These are phyloP conservation scores for Calameuta pallipes DNA, from an alignment of 2,888 invertebrate species.

Conservation along the genomic window DNA sequence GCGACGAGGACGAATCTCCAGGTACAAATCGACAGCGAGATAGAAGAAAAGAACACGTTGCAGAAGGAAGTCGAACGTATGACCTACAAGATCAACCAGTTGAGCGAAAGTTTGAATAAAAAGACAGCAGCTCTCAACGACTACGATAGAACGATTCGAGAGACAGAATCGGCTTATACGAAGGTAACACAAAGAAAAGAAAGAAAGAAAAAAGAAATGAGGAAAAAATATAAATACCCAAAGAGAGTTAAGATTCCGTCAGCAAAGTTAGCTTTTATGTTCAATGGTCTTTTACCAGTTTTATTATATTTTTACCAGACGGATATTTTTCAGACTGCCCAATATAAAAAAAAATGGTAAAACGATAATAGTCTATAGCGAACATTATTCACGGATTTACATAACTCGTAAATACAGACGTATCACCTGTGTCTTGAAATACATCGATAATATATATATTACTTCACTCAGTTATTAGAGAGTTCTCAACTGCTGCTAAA, in stretches of 20 bases:
- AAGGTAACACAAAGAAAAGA: conserved; percentile 32
- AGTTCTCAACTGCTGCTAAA: conserved; percentile 52
- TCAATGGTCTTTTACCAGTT: neutral
- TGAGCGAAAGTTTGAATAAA: conserved; percentile 44
- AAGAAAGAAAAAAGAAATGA: neutral
- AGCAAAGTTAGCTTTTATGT: neutral
- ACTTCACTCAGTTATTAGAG: conserved; percentile 45
- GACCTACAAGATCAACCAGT: conserved; percentile 37
- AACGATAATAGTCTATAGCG: neutral
- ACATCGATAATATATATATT: neutral
- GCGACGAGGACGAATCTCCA: conserved; percentile 37
- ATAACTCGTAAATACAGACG: neutral
- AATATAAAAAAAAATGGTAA: neutral
- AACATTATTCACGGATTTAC: neutral
- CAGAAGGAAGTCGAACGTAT: conserved; percentile 47
- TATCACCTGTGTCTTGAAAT: neutral
- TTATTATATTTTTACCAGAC: neutral
- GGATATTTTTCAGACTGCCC: neutral
- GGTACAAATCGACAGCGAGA: conserved; percentile 41
- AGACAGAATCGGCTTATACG: conserved; percentile 45
- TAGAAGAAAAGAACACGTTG: conserved; percentile 37
- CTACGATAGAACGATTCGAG: conserved; percentile 48
- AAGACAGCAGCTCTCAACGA: conserved; percentile 40
- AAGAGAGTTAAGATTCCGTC: neutral
- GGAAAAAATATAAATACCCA: neutral